phyloP scores from a whole-genome alignment of 2,888 invertebrate species.

The Rhopalosiphum nymphaeae region DNA sequence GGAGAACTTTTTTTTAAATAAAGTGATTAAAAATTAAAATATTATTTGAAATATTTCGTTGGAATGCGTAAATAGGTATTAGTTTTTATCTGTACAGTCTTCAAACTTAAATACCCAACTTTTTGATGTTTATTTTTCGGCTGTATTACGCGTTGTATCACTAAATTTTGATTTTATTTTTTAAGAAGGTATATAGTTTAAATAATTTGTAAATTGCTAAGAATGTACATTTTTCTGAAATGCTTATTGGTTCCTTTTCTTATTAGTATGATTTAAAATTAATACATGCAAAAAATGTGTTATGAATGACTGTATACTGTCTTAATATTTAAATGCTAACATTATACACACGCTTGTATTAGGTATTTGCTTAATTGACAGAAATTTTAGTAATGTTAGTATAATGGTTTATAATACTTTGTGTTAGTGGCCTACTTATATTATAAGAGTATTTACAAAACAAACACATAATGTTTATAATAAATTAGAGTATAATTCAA shows the following conservation, averaged over 20 bases:
- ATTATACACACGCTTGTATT: no score
- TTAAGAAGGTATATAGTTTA: neutral
- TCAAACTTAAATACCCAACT: neutral
- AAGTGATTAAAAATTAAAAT: neutral
- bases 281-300: neutral
- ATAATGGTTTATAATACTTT: no score
- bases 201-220: neutral
- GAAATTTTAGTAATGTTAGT: no score
- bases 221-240: neutral
- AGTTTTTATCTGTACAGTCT: neutral
- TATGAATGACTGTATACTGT: neutral
- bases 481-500: no score
- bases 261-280: neutral
- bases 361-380: no score
- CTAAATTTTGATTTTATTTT: neutral
- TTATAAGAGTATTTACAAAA: no score
- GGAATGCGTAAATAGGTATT: neutral
- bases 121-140: neutral
- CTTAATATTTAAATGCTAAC: neutral
- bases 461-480: no score
- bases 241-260: neutral
- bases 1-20: neutral
- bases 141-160: neutral
- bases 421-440: no score
- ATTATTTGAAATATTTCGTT: neutral